Percentiles rank a stretch among this genome's conserved stretches.
phyloP scores from a whole-genome alignment of 2,797 vertebrate genomes.

The Hippoglossus hippoglossus region DNA sequence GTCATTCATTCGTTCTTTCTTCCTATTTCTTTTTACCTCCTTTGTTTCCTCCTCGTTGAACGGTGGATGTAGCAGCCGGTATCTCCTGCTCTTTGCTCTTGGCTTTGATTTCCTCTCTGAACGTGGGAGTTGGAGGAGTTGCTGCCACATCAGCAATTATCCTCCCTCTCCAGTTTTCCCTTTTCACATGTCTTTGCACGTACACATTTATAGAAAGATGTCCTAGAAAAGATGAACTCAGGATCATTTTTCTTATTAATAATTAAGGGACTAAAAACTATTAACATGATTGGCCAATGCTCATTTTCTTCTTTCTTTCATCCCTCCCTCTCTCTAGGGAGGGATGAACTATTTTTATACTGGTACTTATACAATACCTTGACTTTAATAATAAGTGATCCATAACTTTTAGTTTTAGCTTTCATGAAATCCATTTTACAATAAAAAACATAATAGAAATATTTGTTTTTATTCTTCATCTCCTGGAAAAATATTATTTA shows the following conservation, averaged over 20 bases:
- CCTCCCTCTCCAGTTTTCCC: conserved; percentile 5
- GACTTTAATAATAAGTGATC: no score
- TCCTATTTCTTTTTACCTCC: not conserved
- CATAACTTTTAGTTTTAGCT: no score
- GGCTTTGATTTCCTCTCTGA: conserved; percentile 32
- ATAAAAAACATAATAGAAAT: no score
- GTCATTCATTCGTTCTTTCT: not conserved
- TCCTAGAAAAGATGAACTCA: conserved; percentile 27
- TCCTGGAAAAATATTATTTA: no score
- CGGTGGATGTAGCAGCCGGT: conserved; percentile 13
- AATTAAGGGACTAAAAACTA: not conserved
- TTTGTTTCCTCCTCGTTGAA: conserved; percentile 1
- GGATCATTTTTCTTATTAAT: not conserved
- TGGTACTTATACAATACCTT: no score
- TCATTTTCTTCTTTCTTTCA: not conserved
- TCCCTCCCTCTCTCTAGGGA: no score
- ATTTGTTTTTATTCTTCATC: no score
- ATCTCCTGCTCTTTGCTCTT: conserved; percentile 23
- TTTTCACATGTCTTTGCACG: conserved; percentile 20
- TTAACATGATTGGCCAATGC: not conserved
- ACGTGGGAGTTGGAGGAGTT: conserved; percentile 53
- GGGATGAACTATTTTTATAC: no score
- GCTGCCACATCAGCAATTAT: conserved; percentile 62
- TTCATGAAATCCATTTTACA: no score
- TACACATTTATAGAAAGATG: not conserved